Base-by-base conservation (phyloP, 2,113 vertebrate genomes). In the Grantiella picta region DNA sequence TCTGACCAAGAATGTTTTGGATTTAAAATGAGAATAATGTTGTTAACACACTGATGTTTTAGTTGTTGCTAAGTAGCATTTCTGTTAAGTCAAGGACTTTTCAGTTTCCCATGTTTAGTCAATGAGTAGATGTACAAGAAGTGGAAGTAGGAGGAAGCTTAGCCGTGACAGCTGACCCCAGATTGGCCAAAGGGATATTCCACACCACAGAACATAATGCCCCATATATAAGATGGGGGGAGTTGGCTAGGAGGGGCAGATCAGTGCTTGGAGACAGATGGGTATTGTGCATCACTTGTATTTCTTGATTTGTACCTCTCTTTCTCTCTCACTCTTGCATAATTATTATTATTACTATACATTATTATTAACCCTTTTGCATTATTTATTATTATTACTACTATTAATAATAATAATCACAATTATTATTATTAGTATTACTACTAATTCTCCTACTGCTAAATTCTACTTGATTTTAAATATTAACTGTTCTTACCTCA, bases 401-500 rank as follows among this genome's bases (percentile, higher is more conserved):
- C 3, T 29, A n/a, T 38, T 38, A 38, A 38, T 38, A 38, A 38
- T 38, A 38, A 38, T 38, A 11, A 38, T 9, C 38, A 38, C 38
- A 10, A 38, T 47, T 11, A 36, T 40, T 14, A n/a, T 8, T 27
- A 31, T 13, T 12, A 69, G 16, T 13, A 42, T 7, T 64, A n/a
- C 2, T 29, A 29, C 3, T 28, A 22, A 3, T 29, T n/a, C 3
- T 5, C 23, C 7, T 33, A 10, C 5, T 78, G 25, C 6, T 15
- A 38, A 11, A 44, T 82, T n/a, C 19, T 24, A 23, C 10, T 45
- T 53, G 8, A 53, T 75, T 53, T 52, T 28, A 60, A 45, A n/a
- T 68, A 60, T 29, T 60, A 45, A 5, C 16, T 25, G 6, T 45
- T 38, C 44, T 52, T 82, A 28, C 52, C 19, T 53, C 19, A 82